phyloP scores from a whole-genome alignment of 2,888 invertebrate species.

The Cetonia aurata region DNA sequence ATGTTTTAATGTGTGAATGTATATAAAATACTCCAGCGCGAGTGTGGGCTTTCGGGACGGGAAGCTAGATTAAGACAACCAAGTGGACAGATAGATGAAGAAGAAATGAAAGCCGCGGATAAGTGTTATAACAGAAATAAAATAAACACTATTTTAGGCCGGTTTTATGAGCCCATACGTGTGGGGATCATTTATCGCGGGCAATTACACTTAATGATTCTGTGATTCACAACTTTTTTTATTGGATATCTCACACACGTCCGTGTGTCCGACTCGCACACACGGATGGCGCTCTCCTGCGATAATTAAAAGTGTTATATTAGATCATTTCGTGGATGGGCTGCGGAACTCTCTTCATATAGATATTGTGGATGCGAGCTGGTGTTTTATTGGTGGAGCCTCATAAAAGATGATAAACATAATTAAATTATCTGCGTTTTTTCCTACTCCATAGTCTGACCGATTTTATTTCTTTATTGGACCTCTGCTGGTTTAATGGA shows the following conservation, averaged over 20 bases:
- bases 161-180: conserved; percentile 57
- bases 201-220: conserved; percentile 66
- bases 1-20: conserved; percentile 28
- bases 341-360: conserved; percentile 41
- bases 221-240: conserved; percentile 63
- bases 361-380: conserved; percentile 51
- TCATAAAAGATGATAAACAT: conserved; percentile 62
- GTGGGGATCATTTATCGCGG: conserved; percentile 60
- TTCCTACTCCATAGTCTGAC: conserved; percentile 22
- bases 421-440: conserved; percentile 61
- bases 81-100: conserved; percentile 38
- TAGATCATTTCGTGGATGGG: conserved; percentile 52
- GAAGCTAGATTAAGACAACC: conserved; percentile 28
- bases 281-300: conserved; percentile 22
- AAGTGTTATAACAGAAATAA: conserved; percentile 61
- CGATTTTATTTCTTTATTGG: conserved; percentile 62
- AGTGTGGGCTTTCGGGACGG: conserved; percentile 12
- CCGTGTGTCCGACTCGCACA: conserved; percentile 36
- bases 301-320: conserved; percentile 58
- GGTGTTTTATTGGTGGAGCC: conserved; percentile 57
- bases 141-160: conserved; percentile 62
- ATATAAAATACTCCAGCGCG: conserved; percentile 8
- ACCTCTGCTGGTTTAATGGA: conserved; percentile 54
- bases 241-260: conserved; percentile 52
- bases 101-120: conserved; percentile 46